Evolutionary conservation across 2,113 vertebrate genomes (phyloP).

Genomic region (Amazona guildingii): DNA sequence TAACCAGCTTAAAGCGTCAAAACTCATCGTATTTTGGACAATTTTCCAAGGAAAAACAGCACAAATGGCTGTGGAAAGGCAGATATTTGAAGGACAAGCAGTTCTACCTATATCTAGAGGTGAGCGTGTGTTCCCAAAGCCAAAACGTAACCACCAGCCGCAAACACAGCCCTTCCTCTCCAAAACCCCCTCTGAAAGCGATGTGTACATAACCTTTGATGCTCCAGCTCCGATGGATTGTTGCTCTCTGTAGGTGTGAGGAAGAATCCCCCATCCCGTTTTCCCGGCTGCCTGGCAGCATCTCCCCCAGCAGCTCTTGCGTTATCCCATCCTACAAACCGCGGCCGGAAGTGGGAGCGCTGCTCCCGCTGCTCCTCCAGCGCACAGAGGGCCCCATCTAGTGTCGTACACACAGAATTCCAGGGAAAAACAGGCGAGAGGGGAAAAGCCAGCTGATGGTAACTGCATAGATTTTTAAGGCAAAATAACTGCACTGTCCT

Average conservation of each 20-base stretch:
- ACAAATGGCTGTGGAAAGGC: not conserved
- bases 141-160: not conserved
- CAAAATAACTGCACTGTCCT: not conserved
- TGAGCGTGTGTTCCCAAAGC: not conserved
- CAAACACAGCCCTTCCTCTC: accelerated
- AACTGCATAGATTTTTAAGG: not conserved
- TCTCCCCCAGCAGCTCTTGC: accelerated
- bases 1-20: not conserved
- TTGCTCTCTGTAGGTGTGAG: not conserved
- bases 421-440: not conserved
- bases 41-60: accelerated
- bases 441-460: accelerated
- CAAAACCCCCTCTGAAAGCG: accelerated
- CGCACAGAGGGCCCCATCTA: constrained; percentile 35
- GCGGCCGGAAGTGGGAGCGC: accelerated
- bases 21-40: accelerated
- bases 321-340: accelerated
- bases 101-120: accelerated
- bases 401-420: not conserved
- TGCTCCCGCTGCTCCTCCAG: not conserved
- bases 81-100: accelerated
- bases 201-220: accelerated
- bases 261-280: not conserved
- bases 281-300: accelerated
- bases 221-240: accelerated